These are phyloP conservation scores for Sebastes elongatus DNA, from an alignment of 2,797 vertebrate genomes.

Conservation along the genomic window DNA sequence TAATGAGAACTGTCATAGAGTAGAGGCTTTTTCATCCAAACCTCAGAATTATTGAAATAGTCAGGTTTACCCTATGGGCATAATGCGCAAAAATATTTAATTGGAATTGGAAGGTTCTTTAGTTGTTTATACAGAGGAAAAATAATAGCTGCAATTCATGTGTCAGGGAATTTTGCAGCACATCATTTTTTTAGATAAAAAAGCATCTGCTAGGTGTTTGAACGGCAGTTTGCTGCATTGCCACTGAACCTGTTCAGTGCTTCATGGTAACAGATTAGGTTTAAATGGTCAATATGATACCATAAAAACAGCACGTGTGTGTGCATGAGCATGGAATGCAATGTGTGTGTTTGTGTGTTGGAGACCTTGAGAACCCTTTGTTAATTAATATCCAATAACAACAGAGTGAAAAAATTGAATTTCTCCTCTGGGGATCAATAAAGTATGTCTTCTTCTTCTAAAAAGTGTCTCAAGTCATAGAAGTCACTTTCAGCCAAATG, in stretches of 20 bases:
- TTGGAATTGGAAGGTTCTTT: constrained; percentile 34
- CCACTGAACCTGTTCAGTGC: neutral
- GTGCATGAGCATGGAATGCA: neutral
- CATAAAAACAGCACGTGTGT: neutral
- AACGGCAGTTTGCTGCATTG: neutral
- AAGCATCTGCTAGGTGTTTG: neutral
- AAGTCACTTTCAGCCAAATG: neutral
- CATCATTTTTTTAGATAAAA: neutral
- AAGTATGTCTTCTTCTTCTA: too few species aligned
- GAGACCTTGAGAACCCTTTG: neutral
- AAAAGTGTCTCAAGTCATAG: neutral
- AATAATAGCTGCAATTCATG: neutral
- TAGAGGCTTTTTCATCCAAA: constrained; percentile 54
- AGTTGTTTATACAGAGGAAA: constrained; percentile 12
- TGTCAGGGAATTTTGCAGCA: constrained; percentile 1
- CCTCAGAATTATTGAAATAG: constrained; percentile 51
- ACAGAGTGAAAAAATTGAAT: too few species aligned
- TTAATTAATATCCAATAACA: neutral
- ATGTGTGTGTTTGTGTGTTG: neutral
- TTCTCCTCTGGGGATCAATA: too few species aligned
- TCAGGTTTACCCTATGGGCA: constrained; percentile 48
- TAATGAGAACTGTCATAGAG: constrained; percentile 91
- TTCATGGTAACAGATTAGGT: neutral
- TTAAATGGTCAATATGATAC: neutral
- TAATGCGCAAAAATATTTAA: constrained; percentile 34